Evolutionary conservation across 1,140 invertebrate species (phyloP).

Genomic region (Vanessa tameamea): DNA sequence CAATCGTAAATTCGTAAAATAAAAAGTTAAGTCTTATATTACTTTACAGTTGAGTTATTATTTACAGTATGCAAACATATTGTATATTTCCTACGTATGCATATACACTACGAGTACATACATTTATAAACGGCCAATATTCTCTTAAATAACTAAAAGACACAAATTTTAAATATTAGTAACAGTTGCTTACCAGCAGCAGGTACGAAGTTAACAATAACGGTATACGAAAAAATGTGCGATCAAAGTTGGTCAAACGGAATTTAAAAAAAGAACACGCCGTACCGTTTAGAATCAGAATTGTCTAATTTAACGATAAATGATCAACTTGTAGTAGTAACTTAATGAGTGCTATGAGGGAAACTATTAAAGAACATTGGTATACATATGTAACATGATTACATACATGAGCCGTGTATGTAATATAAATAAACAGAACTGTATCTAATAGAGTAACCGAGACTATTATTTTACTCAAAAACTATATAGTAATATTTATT

Average conservation of each 20-base stretch:
- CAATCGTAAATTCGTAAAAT: too few species aligned
- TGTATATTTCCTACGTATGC: too few species aligned
- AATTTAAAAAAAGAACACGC: conserved; percentile 9
- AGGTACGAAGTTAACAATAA: neutral
- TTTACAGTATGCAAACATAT: too few species aligned
- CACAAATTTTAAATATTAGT: too few species aligned
- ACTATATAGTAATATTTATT: neutral
- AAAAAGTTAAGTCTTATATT: too few species aligned
- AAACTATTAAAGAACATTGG: neutral
- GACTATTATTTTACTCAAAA: neutral
- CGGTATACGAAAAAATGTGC: conserved; percentile 5
- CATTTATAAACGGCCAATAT: neutral
- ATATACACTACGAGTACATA: too few species aligned
- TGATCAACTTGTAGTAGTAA: neutral
- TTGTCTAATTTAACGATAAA: neutral
- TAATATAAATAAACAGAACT: neutral
- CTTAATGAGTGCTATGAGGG: neutral
- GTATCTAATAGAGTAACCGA: neutral
- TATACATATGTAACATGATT: neutral
- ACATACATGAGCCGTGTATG: neutral
- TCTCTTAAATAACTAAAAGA: neutral
- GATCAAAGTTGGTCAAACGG: conserved; percentile 12
- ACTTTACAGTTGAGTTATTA: too few species aligned
- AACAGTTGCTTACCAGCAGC: neutral
- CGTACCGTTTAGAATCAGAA: conserved; percentile 1